phyloP scores from a whole-genome alignment of 2,797 vertebrate genomes.

The Microctenopoma stevenorrisi region DNA sequence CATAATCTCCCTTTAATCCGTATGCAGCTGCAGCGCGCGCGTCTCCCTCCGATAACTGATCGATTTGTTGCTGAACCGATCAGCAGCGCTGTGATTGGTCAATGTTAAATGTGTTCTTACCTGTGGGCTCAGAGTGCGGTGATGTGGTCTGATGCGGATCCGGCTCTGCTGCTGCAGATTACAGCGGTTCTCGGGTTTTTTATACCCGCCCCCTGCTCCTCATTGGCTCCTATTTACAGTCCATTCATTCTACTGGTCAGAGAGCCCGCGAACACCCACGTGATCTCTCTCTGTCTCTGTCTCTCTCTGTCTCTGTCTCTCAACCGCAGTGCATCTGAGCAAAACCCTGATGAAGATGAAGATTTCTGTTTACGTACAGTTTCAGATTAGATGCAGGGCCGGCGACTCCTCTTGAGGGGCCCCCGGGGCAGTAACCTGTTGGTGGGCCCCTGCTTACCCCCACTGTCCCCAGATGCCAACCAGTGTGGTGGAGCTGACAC shows the following conservation, averaged over 20 bases:
- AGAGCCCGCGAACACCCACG: constrained; percentile 16
- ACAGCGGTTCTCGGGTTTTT: constrained; percentile 51
- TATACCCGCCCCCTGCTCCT: constrained; percentile 64
- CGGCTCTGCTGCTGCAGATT: constrained; percentile 60
- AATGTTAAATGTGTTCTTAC: constrained; percentile 44
- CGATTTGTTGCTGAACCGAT: neutral
- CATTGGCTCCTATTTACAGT: constrained; percentile 94
- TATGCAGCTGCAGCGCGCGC: neutral
- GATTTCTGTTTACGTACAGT: too few relatives aligned
- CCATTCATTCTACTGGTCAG: constrained; percentile 94
- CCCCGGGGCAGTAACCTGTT: too few relatives aligned
- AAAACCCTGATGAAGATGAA: neutral
- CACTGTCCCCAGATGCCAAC: too few relatives aligned
- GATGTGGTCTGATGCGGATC: constrained; percentile 26
- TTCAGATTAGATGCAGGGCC: neutral
- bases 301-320: neutral
- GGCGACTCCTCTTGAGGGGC: neutral
- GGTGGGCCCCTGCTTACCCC: too few relatives aligned
- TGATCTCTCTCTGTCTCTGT: constrained; percentile 11
- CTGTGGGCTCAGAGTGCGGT: constrained; percentile 41
- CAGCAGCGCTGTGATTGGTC: constrained; percentile 10
- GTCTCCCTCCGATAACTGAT: too few relatives aligned
- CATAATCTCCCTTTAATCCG: neutral
- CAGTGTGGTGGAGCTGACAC: too few relatives aligned
- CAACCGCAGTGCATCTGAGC: constrained; percentile 53